These are phyloP conservation scores for Lasioglossum figueresi DNA, from an alignment of 2,888 invertebrate genomes.

Conservation along the genomic window DNA sequence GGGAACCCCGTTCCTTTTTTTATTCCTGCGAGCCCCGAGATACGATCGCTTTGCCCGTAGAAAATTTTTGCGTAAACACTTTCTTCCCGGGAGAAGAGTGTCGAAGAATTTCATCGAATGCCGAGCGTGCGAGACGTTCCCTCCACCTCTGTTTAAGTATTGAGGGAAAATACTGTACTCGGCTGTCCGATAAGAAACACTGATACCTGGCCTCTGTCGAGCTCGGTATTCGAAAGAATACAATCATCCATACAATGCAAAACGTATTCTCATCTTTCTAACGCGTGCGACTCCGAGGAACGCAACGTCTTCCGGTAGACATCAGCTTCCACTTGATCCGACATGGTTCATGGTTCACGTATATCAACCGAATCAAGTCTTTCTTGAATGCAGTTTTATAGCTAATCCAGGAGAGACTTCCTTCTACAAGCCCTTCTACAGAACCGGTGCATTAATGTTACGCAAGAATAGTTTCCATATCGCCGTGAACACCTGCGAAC, in stretches of 20 bases:
- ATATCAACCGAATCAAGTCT: not conserved
- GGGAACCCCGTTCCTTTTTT: not conserved
- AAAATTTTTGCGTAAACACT: not conserved
- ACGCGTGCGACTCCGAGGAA: not conserved
- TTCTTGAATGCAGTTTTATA: not conserved
- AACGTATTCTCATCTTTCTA: conserved; percentile 1
- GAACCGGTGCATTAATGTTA: not conserved
- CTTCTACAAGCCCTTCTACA: not conserved
- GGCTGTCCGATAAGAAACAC: not conserved
- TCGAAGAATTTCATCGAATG: not conserved
- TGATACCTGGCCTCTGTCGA: not conserved
- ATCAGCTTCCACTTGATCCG: not conserved
- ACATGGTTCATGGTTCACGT: not conserved
- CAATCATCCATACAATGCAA: conserved; percentile 1
- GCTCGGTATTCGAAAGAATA: not conserved
- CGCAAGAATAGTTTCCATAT: not conserved
- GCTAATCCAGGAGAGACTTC: not conserved
- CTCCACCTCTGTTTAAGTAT: not conserved
- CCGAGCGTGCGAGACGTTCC: not conserved
- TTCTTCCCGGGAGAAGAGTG: not conserved
- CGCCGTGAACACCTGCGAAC: not conserved
- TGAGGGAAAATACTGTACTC: not conserved
- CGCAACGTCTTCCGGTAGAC: not conserved
- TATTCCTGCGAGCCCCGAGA: not conserved
- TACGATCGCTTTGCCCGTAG: not conserved